phyloP scores from a whole-genome alignment of 2,113 vertebrate species.

The Leucopsar rothschildi region DNA sequence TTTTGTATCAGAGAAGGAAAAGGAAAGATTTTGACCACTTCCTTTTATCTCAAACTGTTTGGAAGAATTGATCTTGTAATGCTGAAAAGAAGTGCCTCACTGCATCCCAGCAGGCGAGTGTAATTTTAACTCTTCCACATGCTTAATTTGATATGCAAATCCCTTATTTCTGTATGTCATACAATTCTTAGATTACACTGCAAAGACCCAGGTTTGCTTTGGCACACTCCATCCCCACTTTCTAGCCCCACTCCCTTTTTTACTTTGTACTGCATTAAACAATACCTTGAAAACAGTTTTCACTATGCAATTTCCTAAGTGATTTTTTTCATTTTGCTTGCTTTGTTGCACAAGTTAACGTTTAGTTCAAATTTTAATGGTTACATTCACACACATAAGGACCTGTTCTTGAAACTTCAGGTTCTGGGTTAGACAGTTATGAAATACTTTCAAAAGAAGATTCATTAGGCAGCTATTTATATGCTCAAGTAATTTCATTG shows the following conservation, averaged over 20 bases:
- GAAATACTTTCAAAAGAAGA: not conserved
- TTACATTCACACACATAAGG: not conserved
- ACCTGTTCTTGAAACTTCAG: not conserved
- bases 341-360: not conserved
- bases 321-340: not conserved
- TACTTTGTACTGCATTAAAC: not conserved
- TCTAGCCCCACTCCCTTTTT: not conserved
- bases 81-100: not conserved
- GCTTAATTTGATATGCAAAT: constrained; percentile 19
- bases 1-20: constrained; percentile 58
- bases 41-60: constrained; percentile 54
- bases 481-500: not conserved
- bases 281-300: not conserved
- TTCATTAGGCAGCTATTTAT: constrained; percentile 16
- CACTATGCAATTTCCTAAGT: not conserved
- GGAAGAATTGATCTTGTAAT: constrained; percentile 16
- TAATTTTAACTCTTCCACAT: constrained; percentile 30
- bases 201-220: not conserved
- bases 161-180: not conserved
- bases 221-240: not conserved
- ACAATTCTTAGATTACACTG: not conserved
- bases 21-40: constrained; percentile 57
- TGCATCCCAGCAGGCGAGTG: not conserved
- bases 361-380: not conserved
- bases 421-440: not conserved